phyloP scores from a whole-genome alignment of 2,888 invertebrate species.

The Bruchidius siliquastri region DNA sequence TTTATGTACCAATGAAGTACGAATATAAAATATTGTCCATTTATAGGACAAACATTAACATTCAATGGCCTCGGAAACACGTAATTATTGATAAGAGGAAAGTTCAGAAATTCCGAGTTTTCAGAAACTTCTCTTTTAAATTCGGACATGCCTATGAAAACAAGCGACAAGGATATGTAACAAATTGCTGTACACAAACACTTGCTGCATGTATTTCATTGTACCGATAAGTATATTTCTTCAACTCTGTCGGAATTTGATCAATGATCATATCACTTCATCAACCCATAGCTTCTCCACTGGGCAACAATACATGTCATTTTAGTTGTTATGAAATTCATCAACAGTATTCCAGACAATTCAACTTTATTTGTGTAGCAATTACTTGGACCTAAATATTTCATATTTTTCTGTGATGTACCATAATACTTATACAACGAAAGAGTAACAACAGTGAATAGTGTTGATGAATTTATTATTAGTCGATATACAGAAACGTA shows the following conservation, averaged over 20 bases:
- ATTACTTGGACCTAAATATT: background rate
- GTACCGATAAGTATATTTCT: too few species aligned
- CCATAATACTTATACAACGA: slow-evolving; percentile 7
- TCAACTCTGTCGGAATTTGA: background rate
- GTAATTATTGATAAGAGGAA: too few species aligned
- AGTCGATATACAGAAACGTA: slow-evolving; percentile 17
- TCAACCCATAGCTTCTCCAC: background rate
- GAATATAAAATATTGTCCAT: too few species aligned
- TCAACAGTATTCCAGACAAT: background rate
- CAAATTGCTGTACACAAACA: too few species aligned
- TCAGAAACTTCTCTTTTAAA: too few species aligned
- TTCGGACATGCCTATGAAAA: too few species aligned
- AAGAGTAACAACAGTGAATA: slow-evolving; percentile 1
- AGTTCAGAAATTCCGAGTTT: too few species aligned
- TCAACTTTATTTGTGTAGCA: background rate
- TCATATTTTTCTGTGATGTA: background rate
- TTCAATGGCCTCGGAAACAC: too few species aligned
- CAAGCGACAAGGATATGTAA: too few species aligned
- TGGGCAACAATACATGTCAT: slow-evolving; percentile 22
- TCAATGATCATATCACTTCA: background rate
- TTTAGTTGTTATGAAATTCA: slow-evolving; percentile 11
- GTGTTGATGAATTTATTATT: slow-evolving; percentile 3
- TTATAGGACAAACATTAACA: too few species aligned
- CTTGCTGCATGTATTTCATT: too few species aligned
- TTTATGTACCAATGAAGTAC: too few species aligned